Evolutionary conservation across 2,797 vertebrate genomes (phyloP).

Genomic region (Pachyuromys duprasi): DNA sequence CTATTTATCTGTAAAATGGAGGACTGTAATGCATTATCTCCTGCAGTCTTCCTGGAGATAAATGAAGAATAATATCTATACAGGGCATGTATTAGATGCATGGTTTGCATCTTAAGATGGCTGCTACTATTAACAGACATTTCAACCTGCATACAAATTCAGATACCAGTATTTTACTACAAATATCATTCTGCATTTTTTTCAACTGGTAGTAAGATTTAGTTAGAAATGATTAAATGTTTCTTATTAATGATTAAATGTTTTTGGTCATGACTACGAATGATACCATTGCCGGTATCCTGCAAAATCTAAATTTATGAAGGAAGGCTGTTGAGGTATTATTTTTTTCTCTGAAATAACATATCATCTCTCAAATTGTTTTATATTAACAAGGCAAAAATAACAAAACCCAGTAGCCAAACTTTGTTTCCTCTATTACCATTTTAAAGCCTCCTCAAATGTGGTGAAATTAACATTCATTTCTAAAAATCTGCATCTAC

Average conservation of each 20-base stretch:
- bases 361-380: background rate
- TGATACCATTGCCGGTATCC: background rate
- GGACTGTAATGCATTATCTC: background rate
- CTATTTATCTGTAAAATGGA: background rate
- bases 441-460: background rate
- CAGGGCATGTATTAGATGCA: background rate
- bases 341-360: background rate
- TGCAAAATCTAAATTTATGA: background rate
- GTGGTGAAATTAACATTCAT: background rate
- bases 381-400: background rate
- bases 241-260: no score
- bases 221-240: background rate
- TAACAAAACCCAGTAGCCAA: background rate
- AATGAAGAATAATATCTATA: background rate
- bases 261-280: background rate
- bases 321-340: background rate
- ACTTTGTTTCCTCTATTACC: background rate
- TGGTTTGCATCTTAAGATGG: background rate
- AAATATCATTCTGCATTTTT: background rate
- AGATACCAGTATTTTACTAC: background rate
- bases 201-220: background rate
- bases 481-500: background rate
- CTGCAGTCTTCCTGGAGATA: background rate
- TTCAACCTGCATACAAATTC: background rate
- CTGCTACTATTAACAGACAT: constrained; percentile 13